phyloP scores from a whole-genome alignment of 2,113 vertebrate genomes.

The Rhea pennata region DNA sequence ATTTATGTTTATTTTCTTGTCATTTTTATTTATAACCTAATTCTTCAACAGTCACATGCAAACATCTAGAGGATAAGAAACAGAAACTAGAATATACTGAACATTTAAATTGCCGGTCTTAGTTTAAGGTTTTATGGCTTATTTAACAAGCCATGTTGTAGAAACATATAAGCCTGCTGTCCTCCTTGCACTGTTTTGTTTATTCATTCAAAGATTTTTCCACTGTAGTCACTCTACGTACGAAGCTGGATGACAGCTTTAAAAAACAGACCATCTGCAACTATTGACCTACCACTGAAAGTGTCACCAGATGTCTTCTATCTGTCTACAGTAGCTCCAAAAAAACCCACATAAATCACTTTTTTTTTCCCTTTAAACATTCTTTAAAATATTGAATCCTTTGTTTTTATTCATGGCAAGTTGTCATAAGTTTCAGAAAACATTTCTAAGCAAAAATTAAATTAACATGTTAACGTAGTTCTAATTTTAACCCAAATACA shows the following conservation, averaged over 20 bases:
- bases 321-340: constrained; percentile 46
- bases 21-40: not conserved
- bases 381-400: not conserved
- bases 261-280: constrained; percentile 61
- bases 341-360: not conserved
- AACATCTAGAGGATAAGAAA: not conserved
- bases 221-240: constrained; percentile 23
- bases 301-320: constrained; percentile 61
- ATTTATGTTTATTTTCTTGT: not conserved
- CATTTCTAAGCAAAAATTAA: not conserved
- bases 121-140: constrained; percentile 22
- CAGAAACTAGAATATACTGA: not conserved
- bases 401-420: not conserved
- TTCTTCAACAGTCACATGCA: not conserved
- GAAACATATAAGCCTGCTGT: constrained; percentile 11
- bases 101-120: not conserved
- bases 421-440: not conserved
- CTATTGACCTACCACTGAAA: constrained; percentile 43
- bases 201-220: constrained; percentile 55
- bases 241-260: constrained; percentile 52
- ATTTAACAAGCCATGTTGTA: constrained; percentile 25
- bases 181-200: constrained; percentile 5
- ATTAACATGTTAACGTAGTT: constrained; percentile 1
- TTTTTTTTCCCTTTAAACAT: not conserved
- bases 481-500: not conserved